A percentile compares a stretch with the other conserved stretches of the same genome.
phyloP scores from a whole-genome alignment of 2,888 invertebrate genomes.

The Ophioninae sp. region DNA sequence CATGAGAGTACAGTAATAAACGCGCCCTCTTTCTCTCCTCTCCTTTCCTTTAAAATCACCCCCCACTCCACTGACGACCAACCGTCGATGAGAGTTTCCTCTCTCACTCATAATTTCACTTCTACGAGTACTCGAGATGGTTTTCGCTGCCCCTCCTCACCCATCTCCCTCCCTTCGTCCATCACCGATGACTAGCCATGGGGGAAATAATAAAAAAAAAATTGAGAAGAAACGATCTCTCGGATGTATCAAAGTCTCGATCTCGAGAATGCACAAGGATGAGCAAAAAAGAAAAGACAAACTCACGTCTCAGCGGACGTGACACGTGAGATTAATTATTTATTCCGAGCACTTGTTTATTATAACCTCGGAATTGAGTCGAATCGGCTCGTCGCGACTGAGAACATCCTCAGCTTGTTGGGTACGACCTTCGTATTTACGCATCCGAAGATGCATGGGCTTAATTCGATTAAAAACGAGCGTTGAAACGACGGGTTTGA shows the following conservation, averaged over 20 bases:
- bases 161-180: not conserved
- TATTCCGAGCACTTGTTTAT: slow-evolving; percentile 8
- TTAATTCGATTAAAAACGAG: no score
- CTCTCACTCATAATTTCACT: slow-evolving; percentile 11
- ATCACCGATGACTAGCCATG: not conserved
- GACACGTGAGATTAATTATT: slow-evolving; percentile 39
- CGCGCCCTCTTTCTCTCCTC: slow-evolving; percentile 17
- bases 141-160: slow-evolving; percentile 28
- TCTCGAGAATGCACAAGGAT: not conserved
- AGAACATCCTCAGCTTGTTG: not conserved
- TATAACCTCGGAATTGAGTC: slow-evolving; percentile 31
- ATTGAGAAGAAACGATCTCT: slow-evolving; percentile 1
- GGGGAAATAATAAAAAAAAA: not conserved
- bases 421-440: not conserved
- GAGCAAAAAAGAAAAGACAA: slow-evolving; percentile 8
- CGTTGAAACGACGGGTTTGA: no score
- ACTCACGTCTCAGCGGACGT: not conserved
- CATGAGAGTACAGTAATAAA: slow-evolving; percentile 43
- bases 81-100: slow-evolving; percentile 30
- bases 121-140: slow-evolving; percentile 36
- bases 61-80: not conserved
- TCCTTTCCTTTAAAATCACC: slow-evolving; percentile 13
- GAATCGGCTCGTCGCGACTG: not conserved
- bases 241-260: not conserved
- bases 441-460: not conserved